Percentiles rank a stretch among this genome's conserved stretches.
phyloP scores from a whole-genome alignment of 2,797 vertebrate species.

The Pseudochirops corinnae region DNA sequence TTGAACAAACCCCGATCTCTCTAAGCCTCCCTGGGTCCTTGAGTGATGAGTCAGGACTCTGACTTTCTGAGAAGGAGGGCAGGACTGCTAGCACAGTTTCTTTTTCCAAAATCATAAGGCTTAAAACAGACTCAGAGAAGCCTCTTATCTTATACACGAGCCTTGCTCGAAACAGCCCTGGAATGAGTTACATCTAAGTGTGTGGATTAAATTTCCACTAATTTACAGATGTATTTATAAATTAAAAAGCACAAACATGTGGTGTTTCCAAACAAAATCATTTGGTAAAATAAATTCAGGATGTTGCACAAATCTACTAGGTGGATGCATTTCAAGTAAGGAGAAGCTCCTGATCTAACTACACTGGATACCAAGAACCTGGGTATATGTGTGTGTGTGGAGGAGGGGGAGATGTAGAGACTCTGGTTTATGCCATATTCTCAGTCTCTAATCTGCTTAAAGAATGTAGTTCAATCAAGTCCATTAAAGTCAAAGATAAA shows the following conservation, averaged over 20 bases:
- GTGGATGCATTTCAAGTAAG: background rate
- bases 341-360: slow-evolving; percentile 15
- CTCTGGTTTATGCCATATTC: slow-evolving; percentile 3
- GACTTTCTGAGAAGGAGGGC: slow-evolving; percentile 6
- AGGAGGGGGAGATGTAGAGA: background rate
- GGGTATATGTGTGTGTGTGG: no score
- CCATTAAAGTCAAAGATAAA: background rate
- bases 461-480: background rate
- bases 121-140: background rate
- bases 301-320: background rate
- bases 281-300: slow-evolving; percentile 34
- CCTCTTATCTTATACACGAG: background rate
- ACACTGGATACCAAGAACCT: background rate
- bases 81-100: background rate
- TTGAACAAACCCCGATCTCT: background rate
- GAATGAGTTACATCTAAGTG: slow-evolving; percentile 30
- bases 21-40: slow-evolving; percentile 5
- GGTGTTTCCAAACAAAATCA: slow-evolving; percentile 55
- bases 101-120: slow-evolving; percentile 18
- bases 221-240: slow-evolving; percentile 58
- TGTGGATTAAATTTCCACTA: slow-evolving; percentile 46
- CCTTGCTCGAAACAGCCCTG: slow-evolving; percentile 2
- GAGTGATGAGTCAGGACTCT: background rate
- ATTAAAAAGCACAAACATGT: slow-evolving; percentile 23
- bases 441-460: background rate